Evolutionary conservation across 2,888 invertebrate genomes (phyloP).

Genomic region (Luffia ferchaultella): DNA sequence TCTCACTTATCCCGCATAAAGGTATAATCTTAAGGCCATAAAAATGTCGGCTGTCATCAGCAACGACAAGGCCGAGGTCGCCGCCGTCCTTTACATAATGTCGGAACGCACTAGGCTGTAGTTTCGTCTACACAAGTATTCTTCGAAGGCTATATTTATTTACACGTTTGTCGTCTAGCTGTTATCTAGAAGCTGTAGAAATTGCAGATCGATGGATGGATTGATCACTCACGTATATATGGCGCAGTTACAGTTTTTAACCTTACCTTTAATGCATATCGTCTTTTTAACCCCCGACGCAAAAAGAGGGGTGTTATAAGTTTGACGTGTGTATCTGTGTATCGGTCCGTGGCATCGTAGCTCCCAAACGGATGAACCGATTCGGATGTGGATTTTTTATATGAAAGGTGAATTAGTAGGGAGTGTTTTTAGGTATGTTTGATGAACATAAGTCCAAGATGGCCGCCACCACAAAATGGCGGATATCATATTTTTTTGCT

Average conservation of each 20-base stretch:
- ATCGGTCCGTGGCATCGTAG: too few species aligned
- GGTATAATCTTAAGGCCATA: not conserved
- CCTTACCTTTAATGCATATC: not conserved
- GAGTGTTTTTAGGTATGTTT: too few species aligned
- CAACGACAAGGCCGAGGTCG: not conserved
- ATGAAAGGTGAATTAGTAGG: too few species aligned
- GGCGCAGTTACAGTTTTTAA: not conserved
- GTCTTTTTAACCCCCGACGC: not conserved
- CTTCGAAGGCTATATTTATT: not conserved
- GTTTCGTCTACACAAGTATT: not conserved
- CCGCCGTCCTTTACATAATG: not conserved
- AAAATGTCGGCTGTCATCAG: not conserved
- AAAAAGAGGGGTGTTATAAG: too few species aligned
- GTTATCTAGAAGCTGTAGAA: not conserved
- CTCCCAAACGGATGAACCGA: too few species aligned
- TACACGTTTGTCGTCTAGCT: not conserved
- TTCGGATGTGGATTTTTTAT: too few species aligned
- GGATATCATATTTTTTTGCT: too few species aligned
- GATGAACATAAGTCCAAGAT: too few species aligned
- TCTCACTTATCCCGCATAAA: not conserved
- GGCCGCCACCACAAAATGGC: too few species aligned
- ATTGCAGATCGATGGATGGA: not conserved
- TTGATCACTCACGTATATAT: not conserved
- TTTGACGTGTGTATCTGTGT: too few species aligned
- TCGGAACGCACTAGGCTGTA: not conserved